Conservation (phyloP, 1,140 invertebrate genomes). For the Macrobrachium rosenbergii region DNA sequence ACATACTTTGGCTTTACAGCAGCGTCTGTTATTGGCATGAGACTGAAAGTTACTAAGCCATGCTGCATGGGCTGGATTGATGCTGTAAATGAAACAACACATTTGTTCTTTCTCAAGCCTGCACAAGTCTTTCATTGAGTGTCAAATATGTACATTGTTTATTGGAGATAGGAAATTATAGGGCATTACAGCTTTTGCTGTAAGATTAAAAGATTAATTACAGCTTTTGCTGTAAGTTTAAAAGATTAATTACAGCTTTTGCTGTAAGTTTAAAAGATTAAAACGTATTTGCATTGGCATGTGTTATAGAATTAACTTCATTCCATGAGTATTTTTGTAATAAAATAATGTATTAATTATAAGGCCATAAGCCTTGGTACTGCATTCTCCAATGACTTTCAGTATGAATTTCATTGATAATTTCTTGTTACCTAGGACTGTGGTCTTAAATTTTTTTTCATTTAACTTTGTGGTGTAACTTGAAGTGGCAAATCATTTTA, state of each 20-base stretch:
- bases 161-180: conserved; percentile 45
- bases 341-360: no score
- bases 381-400: no score
- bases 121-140: conserved; percentile 59
- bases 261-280: background rate
- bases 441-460: no score
- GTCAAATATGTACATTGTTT: conserved; percentile 61
- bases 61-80: background rate
- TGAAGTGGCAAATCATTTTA: no score
- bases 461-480: no score
- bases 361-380: no score
- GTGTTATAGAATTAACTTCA: no score
- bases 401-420: no score
- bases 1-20: no score
- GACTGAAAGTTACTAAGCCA: background rate
- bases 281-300: no score
- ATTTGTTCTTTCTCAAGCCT: conserved; percentile 26
- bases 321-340: no score
- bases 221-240: background rate
- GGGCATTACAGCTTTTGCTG: conserved; percentile 24
- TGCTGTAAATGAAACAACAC: background rate
- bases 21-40: conserved; percentile 10
- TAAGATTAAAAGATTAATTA: conserved; percentile 1
- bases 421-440: no score
- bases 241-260: background rate